Base-by-base conservation (phyloP, 2,888 invertebrate species). In the Sturmia bella region DNA sequence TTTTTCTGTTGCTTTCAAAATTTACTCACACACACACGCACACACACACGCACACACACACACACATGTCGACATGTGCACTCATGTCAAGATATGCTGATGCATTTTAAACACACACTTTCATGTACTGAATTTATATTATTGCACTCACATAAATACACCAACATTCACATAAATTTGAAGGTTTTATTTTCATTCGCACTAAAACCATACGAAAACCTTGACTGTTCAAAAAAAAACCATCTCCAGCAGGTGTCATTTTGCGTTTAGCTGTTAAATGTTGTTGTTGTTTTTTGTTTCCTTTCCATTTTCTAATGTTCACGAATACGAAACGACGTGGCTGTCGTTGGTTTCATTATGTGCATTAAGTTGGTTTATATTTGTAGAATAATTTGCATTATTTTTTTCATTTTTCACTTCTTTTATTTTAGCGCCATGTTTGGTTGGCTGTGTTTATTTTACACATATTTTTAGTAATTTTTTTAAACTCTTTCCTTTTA, bases 291-390 rank as follows among this genome's bases (percentile, higher is more conserved):
- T 48, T 11, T 27, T 57, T 11, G n/a, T 15, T 56, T 52, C 41
- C 24, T 70, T 72, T 68, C 11, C 41, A 41, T 73, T 73, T 74
- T 77, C 68, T 73, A 81, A 77, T 77, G 73, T 69, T 69, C 52
- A 50, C 69, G 69, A 63, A 43, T 24, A 37, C 52, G 41, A 66
- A n/a, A 39, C 17, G 70, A 70, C 59, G 63, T 69, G 77, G 39
- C 69, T 81, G 73, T 81, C 73, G 77, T 81, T 81, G 69, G 81
- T 73, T 81, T 77, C 73, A 77, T 81, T 81, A 73, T 73, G 63
- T 59, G 54, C 80, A 73, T 63, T 79, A 69, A 69, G 68, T 74
- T 74, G 68, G 68, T 74, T 63, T 63, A 63, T 68, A 50, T 64
- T 66, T 72, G 19, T 54, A 52, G 56, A 32, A 48, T 41, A 56